Base-by-base conservation (phyloP, 2,797 vertebrate species). In the Salmo trutta region DNA sequence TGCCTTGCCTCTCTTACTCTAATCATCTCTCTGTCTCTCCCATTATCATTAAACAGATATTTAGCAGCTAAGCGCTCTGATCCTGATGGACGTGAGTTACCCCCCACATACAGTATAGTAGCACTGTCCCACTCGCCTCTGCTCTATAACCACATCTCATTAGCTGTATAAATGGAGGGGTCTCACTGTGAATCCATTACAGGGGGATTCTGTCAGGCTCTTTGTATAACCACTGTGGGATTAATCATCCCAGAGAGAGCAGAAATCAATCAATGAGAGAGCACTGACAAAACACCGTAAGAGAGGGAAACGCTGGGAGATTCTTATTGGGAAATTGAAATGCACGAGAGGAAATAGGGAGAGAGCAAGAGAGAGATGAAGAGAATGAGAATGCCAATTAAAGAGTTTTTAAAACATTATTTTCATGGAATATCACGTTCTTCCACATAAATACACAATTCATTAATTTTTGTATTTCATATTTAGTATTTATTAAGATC, bases 191-290 rank as follows among this genome's bases (percentile, higher is more conserved):
- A 92, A 93, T 91, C 91, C 88, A 90, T 92, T 90, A 89, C 77
- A 76, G 81, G 84, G 82, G 81, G 75, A 81, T 21, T 75, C 31
- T 88, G 84, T 84, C 67, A 74, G 88, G 77, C 83, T 77, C 75
- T 75, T 77, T 84, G 82, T 84, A 83, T 91, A 92, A 91, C 74
- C 88, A 87, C 85, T n/a, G 71, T 84, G 86, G 90, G 91, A 93
- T 92, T 92, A 93, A 93, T 93, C 91, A 86, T 56, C 89, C 89
- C 84, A 83, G 85, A 51, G 85, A 87, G 87, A 91, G 86, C 83
- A 86, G 89, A 90, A 91, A 93, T 93, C 91, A 88, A 94, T 91
- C 87, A 85, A 82, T 84, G 84, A 90, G 81, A 84, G 84, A 89
- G 89, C 90, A 90, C 87, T 91, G 90, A 92, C 89, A 91, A 91